phyloP scores from a whole-genome alignment of 2,888 invertebrate genomes.

The Onchidella celtica region DNA sequence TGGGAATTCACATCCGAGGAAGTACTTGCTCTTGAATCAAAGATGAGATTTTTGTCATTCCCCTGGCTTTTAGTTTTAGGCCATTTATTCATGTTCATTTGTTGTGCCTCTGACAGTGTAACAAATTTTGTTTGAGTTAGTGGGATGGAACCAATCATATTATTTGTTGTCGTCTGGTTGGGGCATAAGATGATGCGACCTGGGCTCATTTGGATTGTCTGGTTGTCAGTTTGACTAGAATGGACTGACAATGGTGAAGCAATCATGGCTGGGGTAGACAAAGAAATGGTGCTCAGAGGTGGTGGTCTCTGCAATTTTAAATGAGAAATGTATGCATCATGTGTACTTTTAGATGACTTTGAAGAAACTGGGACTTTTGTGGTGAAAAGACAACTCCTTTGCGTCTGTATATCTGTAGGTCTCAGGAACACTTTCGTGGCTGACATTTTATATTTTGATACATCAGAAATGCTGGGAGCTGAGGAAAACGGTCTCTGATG shows the following conservation, averaged over 20 bases:
- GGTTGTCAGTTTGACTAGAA: neutral
- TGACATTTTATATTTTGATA: neutral
- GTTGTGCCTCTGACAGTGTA: neutral
- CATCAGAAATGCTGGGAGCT: too few relatives aligned
- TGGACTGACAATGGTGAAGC: neutral
- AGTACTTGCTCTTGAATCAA: too few relatives aligned
- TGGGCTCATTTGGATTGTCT: constrained; percentile 19
- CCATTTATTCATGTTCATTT: neutral
- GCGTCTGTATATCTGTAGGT: constrained; percentile 8
- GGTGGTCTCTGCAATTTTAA: neutral
- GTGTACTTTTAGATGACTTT: too few relatives aligned
- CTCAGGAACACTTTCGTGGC: constrained; percentile 25
- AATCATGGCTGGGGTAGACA: neutral
- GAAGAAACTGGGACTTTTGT: neutral
- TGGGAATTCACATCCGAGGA: too few relatives aligned
- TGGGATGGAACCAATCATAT: neutral
- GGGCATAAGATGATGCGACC: constrained; percentile 14
- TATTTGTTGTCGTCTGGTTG: constrained; percentile 1
- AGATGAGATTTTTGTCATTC: too few relatives aligned
- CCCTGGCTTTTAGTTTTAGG: neutral
- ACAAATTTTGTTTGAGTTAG: neutral
- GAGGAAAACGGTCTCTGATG: too few relatives aligned
- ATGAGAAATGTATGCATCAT: too few relatives aligned
- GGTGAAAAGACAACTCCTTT: neutral
- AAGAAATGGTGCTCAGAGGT: neutral